Conservation (phyloP, 1,140 invertebrate genomes). For the Muscidifurax raptorellus region DNA sequence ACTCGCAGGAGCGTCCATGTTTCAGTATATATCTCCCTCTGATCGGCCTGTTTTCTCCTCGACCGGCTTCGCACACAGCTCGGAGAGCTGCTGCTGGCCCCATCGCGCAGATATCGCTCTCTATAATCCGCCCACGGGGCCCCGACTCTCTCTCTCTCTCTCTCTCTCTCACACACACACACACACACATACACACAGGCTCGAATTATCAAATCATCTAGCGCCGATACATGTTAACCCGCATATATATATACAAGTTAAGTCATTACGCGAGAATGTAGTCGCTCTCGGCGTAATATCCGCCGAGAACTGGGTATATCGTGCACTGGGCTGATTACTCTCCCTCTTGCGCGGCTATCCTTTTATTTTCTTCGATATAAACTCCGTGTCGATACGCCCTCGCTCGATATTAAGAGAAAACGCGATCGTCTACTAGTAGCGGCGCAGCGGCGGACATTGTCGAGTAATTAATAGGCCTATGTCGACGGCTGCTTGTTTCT, state of each 20-base stretch:
- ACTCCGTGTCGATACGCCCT: neutral
- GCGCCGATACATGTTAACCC: constrained; percentile 63
- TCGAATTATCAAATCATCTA: constrained; percentile 72
- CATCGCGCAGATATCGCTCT: neutral
- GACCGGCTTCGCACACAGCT: neutral
- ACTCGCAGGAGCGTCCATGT: neutral
- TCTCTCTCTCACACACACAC: no score
- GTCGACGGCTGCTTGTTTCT: constrained; percentile 3
- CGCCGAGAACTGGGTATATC: neutral
- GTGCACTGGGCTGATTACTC: neutral
- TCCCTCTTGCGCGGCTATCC: neutral
- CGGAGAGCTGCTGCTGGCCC: neutral
- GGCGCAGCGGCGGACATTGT: neutral
- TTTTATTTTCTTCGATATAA: neutral
- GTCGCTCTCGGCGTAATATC: constrained; percentile 29
- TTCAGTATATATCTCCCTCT: neutral
- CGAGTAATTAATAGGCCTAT: constrained; percentile 37
- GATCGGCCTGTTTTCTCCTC: constrained; percentile 15
- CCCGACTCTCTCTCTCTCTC: constrained; percentile 21
- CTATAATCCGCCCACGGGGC: constrained; percentile 13
- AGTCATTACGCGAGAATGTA: constrained; percentile 68
- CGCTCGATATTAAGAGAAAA: constrained; percentile 29
- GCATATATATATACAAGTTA: constrained; percentile 60
- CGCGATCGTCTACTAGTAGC: neutral
- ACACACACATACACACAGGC: neutral